A percentile compares a stretch with the other conserved stretches of the same genome.
Evolutionary conservation across 2,113 vertebrate genomes (phyloP).

Genomic region (Hoplias malabaricus): DNA sequence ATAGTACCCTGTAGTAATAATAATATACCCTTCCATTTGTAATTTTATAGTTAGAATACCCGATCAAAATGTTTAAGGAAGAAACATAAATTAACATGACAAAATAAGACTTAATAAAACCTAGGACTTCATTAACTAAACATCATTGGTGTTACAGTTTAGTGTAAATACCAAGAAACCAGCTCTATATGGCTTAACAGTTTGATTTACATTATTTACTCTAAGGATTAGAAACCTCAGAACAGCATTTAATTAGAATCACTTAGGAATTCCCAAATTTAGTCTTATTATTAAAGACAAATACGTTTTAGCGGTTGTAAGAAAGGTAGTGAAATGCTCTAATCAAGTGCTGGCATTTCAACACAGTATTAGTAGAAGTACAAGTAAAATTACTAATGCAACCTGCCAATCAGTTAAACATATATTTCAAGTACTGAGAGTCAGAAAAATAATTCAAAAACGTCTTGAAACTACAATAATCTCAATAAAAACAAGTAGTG

Average conservation of each 20-base stretch:
- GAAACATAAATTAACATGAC: not conserved
- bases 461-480: no score
- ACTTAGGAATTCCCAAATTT: not conserved
- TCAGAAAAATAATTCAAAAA: not conserved
- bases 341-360: not conserved
- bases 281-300: no score
- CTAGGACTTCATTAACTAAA: no score
- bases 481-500: no score
- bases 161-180: not conserved
- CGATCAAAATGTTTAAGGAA: no score
- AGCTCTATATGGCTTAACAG: not conserved
- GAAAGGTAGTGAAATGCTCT: not conserved
- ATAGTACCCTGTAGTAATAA: not conserved
- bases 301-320: not conserved
- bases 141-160: no score
- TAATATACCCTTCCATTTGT: not conserved
- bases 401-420: not conserved
- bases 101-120: no score
- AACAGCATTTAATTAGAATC: not conserved
- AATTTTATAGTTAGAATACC: not conserved
- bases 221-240: not conserved
- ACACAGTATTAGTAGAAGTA: not conserved
- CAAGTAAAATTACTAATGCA: not conserved
- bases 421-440: not conserved
- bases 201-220: not conserved